Evolutionary conservation across 1,140 invertebrate genomes (phyloP), one percentile per base, ranked within the genome.

Genomic region (Leptestheria dahalacensis): DNA sequence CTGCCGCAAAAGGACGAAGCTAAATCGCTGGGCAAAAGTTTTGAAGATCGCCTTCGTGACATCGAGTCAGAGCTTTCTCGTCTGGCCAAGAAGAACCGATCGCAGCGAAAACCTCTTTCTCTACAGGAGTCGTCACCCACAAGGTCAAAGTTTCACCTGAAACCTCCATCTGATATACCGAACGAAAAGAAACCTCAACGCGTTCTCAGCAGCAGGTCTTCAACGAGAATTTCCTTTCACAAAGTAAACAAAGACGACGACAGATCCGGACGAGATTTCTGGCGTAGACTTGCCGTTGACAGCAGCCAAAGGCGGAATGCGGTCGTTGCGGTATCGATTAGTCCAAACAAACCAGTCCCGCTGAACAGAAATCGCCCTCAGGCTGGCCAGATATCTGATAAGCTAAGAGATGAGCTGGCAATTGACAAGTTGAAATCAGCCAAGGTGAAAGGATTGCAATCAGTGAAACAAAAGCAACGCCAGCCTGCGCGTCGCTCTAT

Each of bases 1-100:
- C 26, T 29, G 11, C 53, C 2, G 11, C 28, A 55, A 55, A 29
- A 26, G 33, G 53, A 26, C 53, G 33, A 33, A 25, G 26, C 24
- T 29, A 29, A 2, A 4, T 9, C 53, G 53, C 9, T 4, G 25
- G 33, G 24, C 21, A 41, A 55, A 55, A 55, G 33, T 33, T 55
- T 55, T 29, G 53, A 55, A 33, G 53, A 55, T n/a, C 53, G 53
- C 3, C 53, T 55, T 28, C 26, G 20, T 18, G 53, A 55, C 15
- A 55, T 55, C n/a, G 53, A 55, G 33, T 24, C 21, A 12, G 53
- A 55, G 25, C 28, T 55, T 15, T 29, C 26, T 9, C 26, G 33
- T 9, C 21, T 55, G 15, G 21, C 53, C 3, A 55, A 25, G 21
- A 21, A 29, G 18, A 55, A 33, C 28, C 53, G 53, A 6, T n/a